phyloP scores from a whole-genome alignment of 1,140 invertebrate genomes.

The Leptonema lineaticorne region DNA sequence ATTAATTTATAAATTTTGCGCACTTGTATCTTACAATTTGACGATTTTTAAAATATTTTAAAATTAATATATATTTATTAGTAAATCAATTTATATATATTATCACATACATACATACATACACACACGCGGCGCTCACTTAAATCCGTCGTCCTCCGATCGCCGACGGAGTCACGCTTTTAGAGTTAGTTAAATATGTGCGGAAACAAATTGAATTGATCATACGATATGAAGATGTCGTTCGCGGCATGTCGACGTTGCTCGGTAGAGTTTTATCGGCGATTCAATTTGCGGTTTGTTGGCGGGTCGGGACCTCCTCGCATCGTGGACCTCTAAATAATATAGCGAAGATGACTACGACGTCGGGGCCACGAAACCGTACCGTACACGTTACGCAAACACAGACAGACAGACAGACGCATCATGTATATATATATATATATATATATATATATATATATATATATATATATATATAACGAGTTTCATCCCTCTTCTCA shows the following conservation, averaged over 20 bases:
- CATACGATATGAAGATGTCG: constrained; percentile 17
- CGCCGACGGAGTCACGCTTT: neutral
- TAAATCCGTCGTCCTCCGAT: no score
- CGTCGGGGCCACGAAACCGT: neutral
- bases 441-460: no score
- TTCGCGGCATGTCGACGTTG: neutral
- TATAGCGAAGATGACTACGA: constrained; percentile 10
- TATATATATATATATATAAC: no score
- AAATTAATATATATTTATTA: no score
- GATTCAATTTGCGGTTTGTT: constrained; percentile 38
- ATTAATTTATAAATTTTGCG: no score
- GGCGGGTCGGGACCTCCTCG: constrained; percentile 15
- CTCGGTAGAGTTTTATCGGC: constrained; percentile 34
- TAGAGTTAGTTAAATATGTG: neutral
- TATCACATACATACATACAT: neutral
- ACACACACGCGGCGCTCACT: neutral
- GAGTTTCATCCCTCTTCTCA: no score
- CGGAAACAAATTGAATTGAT: constrained; percentile 23
- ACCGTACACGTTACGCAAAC: no score
- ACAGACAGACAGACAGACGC: no score
- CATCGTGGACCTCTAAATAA: constrained; percentile 38
- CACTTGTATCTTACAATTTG: no score
- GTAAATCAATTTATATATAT: neutral
- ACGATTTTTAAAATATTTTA: no score
- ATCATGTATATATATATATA: no score